Evolutionary conservation across 2,797 vertebrate species (phyloP).

Genomic region (Microctenopoma steveboyesi): DNA sequence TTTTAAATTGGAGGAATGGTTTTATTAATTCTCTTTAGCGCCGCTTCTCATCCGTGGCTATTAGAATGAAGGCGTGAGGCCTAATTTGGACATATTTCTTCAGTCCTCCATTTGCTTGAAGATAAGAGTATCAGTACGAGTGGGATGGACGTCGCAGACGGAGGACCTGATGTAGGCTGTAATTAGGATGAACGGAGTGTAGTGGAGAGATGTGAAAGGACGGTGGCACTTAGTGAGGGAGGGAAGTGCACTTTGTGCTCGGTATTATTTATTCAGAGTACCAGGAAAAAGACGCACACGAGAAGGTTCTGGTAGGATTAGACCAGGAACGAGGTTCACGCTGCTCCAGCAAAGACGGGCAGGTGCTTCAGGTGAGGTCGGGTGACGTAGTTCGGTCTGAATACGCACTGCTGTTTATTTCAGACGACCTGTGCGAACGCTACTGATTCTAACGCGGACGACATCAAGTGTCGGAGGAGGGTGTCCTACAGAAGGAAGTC

Average conservation of each 20-base stretch:
- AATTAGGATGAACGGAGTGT: slow-evolving; percentile 38
- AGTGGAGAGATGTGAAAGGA: slow-evolving; percentile 9
- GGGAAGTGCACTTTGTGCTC: slow-evolving; percentile 17
- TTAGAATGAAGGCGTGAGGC: slow-evolving; percentile 22
- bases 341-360: slow-evolving; percentile 3
- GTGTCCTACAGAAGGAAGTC: slow-evolving; percentile 88
- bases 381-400: not conserved
- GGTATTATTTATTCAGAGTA: slow-evolving; percentile 46
- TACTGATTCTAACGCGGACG: slow-evolving; percentile 84
- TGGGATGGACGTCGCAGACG: slow-evolving; percentile 18
- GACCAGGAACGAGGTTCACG: slow-evolving; percentile 1
- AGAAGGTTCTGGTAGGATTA: slow-evolving; percentile 35
- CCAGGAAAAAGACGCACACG: slow-evolving; percentile 32
- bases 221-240: slow-evolving; percentile 1
- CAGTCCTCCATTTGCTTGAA: slow-evolving; percentile 24
- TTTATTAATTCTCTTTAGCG: slow-evolving; percentile 26
- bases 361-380: not conserved
- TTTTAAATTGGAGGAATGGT: slow-evolving; percentile 18
- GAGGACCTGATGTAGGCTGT: slow-evolving; percentile 26
- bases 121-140: slow-evolving; percentile 13
- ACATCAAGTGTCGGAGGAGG: slow-evolving; percentile 84
- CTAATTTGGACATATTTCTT: slow-evolving; percentile 31
- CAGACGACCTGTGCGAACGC: slow-evolving; percentile 43
- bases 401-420: not conserved
- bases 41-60: slow-evolving; percentile 4